phyloP scores from a whole-genome alignment of 2,888 invertebrate species.

The Mythimna impura region DNA sequence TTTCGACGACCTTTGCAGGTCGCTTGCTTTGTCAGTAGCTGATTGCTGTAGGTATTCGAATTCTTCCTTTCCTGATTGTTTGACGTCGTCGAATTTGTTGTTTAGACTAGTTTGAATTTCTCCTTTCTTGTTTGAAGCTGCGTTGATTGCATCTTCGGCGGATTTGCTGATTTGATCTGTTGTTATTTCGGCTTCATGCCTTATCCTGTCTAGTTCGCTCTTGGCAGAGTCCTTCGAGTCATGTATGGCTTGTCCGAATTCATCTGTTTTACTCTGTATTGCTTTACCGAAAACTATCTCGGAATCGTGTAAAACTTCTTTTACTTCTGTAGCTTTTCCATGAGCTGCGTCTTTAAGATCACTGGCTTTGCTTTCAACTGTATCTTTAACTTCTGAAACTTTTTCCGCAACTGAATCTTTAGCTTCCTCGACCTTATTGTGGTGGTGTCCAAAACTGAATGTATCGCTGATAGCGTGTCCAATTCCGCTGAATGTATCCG shows the following conservation, averaged over 20 bases:
- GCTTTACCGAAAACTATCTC: constrained; percentile 71
- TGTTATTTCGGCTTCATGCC: constrained; percentile 84
- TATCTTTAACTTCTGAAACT: constrained; percentile 63
- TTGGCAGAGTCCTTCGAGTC: constrained; percentile 78
- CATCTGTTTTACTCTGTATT: constrained; percentile 72
- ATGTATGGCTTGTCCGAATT: constrained; percentile 70
- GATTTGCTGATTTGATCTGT: constrained; percentile 86
- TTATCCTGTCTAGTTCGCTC: constrained; percentile 83
- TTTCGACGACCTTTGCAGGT: constrained; percentile 79
- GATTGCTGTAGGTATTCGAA: constrained; percentile 73
- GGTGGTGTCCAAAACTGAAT: constrained; percentile 61
- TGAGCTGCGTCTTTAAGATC: constrained; percentile 58
- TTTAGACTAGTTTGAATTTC: constrained; percentile 76
- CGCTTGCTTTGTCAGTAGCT: constrained; percentile 68
- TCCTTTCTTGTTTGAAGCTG: constrained; percentile 78
- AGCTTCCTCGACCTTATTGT: constrained; percentile 66
- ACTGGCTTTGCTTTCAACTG: constrained; percentile 56
- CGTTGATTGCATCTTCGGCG: constrained; percentile 83
- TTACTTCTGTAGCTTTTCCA: constrained; percentile 65
- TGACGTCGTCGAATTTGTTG: constrained; percentile 71
- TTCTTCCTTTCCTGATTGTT: constrained; percentile 73
- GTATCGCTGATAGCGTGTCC: constrained; percentile 66
- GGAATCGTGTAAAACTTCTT: constrained; percentile 69
- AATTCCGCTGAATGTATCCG: constrained; percentile 64
- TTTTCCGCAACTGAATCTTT: constrained; percentile 61